phyloP scores from a whole-genome alignment of 2,797 vertebrate species.

The Notamacropus eugenii region DNA sequence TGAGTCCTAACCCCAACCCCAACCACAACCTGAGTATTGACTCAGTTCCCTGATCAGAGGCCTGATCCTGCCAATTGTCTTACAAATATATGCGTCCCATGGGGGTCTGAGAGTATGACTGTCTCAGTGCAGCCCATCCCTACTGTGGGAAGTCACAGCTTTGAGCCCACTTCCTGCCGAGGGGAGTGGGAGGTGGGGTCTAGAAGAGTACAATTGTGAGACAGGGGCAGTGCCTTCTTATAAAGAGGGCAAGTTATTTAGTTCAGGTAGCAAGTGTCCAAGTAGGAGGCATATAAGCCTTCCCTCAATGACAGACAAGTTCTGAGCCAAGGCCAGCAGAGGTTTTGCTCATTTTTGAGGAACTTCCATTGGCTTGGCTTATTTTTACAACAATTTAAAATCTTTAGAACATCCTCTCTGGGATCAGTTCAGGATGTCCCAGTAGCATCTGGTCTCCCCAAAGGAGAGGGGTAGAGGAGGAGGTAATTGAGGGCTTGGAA shows the following conservation, averaged over 20 bases:
- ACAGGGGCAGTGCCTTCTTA: neutral
- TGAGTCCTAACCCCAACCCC: neutral
- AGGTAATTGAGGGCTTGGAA: rapidly evolving
- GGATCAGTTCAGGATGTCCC: neutral
- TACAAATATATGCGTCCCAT: neutral
- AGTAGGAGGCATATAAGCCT: neutral
- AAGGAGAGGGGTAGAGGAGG: neutral
- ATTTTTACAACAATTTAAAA: neutral
- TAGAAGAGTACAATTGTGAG: neutral
- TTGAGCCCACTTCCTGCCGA: neutral
- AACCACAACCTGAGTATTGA: neutral
- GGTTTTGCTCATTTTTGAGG: neutral
- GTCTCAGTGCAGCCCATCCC: neutral
- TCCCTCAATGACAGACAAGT: neutral
- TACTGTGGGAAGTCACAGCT: neutral
- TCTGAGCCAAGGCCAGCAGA: neutral
- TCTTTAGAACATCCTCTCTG: neutral
- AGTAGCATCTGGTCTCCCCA: neutral
- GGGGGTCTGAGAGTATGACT: neutral
- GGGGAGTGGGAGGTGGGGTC: neutral
- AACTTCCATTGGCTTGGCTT: neutral
- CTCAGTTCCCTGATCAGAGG: neutral
- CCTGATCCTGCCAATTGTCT: neutral
- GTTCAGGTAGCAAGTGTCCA: neutral
- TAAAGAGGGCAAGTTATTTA: neutral